Conservation (phyloP, 2,888 invertebrate species). For the Altica lythri region DNA sequence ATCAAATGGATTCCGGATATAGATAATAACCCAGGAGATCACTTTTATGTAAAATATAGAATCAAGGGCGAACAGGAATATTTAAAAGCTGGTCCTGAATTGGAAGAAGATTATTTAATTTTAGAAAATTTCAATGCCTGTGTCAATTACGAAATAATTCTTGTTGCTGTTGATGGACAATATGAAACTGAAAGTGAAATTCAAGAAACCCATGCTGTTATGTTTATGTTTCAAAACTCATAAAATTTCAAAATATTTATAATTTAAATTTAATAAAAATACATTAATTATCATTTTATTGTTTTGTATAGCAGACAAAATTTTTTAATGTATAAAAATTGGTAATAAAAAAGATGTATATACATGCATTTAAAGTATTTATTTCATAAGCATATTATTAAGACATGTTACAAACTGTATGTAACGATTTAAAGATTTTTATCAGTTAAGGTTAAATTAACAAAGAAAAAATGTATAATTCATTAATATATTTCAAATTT, state of each 20-base stretch:
- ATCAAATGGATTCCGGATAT: conserved; percentile 50
- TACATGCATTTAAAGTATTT: no score
- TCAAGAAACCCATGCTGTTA: conserved; percentile 44
- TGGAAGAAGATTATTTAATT: conserved; percentile 45
- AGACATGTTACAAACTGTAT: no score
- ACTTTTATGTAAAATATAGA: conserved; percentile 49
- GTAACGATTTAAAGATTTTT: no score
- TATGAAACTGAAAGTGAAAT: conserved; percentile 46
- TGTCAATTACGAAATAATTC: conserved; percentile 46
- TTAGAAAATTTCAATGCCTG: conserved; percentile 48
- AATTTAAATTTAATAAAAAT: no score
- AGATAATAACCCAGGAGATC: conserved; percentile 47
- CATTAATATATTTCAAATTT: no score
- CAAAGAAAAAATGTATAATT: no score
- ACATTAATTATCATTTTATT: conserved; percentile 1
- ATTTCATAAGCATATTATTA: no score
- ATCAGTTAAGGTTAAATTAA: no score
- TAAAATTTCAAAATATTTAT: not conserved
- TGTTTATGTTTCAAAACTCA: conserved; percentile 34
- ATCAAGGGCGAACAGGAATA: conserved; percentile 44
- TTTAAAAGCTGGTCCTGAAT: conserved; percentile 42
- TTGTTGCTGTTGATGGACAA: conserved; percentile 48
- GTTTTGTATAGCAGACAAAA: no score
- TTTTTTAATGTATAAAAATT: no score
- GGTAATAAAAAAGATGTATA: no score